Percentiles rank a stretch among this genome's conserved stretches.
Evolutionary conservation across 2,113 vertebrate species (phyloP).

Genomic region (Potamarius usumacintae): DNA sequence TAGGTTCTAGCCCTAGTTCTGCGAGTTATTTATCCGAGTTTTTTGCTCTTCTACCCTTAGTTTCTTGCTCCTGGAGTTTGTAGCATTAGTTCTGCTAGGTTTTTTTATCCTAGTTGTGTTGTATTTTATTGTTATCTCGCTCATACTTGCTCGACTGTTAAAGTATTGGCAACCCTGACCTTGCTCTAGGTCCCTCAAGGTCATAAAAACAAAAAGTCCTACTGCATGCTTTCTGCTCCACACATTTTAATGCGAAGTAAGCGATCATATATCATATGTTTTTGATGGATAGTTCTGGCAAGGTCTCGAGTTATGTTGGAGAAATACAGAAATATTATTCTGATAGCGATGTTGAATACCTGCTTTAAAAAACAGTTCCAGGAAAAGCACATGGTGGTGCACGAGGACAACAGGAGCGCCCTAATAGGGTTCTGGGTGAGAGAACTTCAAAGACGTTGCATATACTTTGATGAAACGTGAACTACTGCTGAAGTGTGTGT

Average conservation of each 20-base stretch:
- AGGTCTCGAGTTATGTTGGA: neutral
- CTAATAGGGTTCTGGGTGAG: constrained; percentile 33
- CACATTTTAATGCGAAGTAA: neutral
- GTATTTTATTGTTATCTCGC: neutral
- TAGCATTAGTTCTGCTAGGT: neutral
- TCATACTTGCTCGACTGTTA: neutral
- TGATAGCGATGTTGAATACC: neutral
- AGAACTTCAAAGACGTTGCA: constrained; percentile 42
- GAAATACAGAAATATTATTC: neutral
- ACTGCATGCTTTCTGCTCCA: neutral
- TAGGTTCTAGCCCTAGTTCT: no score
- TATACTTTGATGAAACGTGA: constrained; percentile 45
- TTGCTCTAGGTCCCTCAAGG: neutral
- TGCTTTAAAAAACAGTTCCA: neutral
- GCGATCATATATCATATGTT: neutral
- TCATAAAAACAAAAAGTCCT: neutral
- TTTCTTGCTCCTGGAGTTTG: neutral
- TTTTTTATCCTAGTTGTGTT: neutral
- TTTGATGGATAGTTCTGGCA: neutral
- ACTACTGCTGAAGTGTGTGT: constrained; percentile 23
- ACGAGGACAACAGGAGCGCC: neutral
- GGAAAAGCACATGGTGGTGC: neutral
- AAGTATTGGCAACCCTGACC: neutral
- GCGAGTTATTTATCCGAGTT: no score
- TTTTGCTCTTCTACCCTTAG: no score